Evolutionary conservation across 2,113 vertebrate genomes (phyloP).

Genomic region (Cephalopterus ornatus): DNA sequence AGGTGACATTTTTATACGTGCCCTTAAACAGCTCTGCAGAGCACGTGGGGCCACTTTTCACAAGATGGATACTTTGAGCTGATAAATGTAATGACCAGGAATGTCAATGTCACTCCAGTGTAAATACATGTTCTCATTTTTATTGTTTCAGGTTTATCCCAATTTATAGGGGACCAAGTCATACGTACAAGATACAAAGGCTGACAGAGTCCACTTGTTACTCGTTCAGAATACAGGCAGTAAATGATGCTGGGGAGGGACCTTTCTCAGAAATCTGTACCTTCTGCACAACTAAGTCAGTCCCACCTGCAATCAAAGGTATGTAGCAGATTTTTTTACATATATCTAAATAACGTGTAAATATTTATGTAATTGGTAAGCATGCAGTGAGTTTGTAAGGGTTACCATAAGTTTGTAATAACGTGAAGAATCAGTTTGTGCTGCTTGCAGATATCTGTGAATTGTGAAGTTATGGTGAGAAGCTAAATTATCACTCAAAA

Average conservation of each 20-base stretch:
- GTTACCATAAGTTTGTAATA: accelerated
- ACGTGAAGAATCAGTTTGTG: neutral
- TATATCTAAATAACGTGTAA: accelerated
- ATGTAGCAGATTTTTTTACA: neutral
- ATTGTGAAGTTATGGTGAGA: neutral
- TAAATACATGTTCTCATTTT: neutral
- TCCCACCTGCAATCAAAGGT: slow-evolving; percentile 97
- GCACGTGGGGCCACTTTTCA: accelerated
- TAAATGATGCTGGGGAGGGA: slow-evolving; percentile 91
- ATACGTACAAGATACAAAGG: slow-evolving; percentile 96
- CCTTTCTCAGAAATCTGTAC: slow-evolving; percentile 89
- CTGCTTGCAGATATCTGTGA: neutral
- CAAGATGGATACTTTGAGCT: accelerated
- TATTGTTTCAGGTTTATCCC: slow-evolving; percentile 84
- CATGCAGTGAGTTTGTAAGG: neutral
- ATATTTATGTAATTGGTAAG: neutral
- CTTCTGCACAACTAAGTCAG: slow-evolving; percentile 93
- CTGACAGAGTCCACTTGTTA: slow-evolving; percentile 90
- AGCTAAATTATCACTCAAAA: neutral
- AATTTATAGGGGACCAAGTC: slow-evolving; percentile 94
- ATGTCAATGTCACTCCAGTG: neutral
- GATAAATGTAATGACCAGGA: neutral
- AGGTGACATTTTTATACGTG: neutral
- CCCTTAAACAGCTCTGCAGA: neutral
- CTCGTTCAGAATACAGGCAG: slow-evolving; percentile 94